phyloP scores from a whole-genome alignment of 2,113 vertebrate genomes.

The Microtus ochrogaster region DNA sequence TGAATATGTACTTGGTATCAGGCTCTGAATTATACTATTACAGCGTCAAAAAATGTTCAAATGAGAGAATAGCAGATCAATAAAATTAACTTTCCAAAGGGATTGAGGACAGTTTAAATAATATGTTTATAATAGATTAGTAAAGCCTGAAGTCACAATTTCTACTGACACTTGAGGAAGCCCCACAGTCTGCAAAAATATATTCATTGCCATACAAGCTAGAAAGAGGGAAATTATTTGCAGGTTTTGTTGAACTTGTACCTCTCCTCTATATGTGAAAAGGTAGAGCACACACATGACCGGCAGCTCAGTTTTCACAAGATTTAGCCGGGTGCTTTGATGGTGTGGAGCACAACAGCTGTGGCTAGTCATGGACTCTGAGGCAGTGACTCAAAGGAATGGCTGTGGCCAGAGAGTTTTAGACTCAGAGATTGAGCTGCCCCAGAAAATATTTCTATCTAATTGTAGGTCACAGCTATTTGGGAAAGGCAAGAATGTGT shows the following conservation, averaged over 20 bases:
- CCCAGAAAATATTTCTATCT: constrained; percentile 41
- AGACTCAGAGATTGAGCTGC: not conserved
- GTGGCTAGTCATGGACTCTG: not conserved
- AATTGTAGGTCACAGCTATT: constrained; percentile 31
- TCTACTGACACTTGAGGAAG: not conserved
- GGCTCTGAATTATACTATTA: not conserved
- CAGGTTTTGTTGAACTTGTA: not conserved
- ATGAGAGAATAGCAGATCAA: constrained; percentile 18
- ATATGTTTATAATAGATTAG: not conserved
- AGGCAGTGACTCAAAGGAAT: constrained; percentile 39
- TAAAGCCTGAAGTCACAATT: not conserved
- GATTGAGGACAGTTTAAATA: constrained; percentile 3
- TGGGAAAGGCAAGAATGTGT: not conserved
- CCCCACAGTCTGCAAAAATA: constrained; percentile 1
- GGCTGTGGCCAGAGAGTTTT: not conserved
- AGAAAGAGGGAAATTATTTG: not conserved
- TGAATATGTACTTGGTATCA: not conserved
- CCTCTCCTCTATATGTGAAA: not conserved
- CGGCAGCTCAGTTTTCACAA: not conserved
- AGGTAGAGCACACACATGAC: not conserved
- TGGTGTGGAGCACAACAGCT: not conserved
- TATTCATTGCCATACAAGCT: not conserved
- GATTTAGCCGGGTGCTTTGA: not conserved
- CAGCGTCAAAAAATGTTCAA: constrained; percentile 20
- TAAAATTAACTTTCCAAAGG: constrained; percentile 43